Conservation (phyloP, 2,797 vertebrate genomes). For the Notamacropus eugenii region DNA sequence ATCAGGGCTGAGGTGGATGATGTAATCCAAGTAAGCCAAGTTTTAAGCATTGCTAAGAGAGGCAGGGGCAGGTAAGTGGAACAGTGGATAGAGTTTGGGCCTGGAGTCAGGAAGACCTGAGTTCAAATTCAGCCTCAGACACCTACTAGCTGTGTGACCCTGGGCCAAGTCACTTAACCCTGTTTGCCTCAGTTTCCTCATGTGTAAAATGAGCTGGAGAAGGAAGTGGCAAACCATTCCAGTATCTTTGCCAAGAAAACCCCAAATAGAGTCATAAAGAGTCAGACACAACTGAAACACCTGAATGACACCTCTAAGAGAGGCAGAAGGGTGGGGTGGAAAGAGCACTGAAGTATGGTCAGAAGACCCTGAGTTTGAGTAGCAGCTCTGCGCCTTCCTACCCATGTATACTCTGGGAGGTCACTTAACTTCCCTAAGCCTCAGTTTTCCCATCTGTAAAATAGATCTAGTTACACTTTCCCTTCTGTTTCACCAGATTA, state of each 20-base stretch:
- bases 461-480: not conserved
- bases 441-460: not conserved
- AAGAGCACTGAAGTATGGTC: not conserved
- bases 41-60: not conserved
- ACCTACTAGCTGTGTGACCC: not conserved
- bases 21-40: constrained; percentile 90
- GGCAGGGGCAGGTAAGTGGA: not conserved
- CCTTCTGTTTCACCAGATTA: not conserved
- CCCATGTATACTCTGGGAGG: not conserved
- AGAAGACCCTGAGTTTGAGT: not conserved
- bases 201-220: not conserved
- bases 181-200: not conserved
- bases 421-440: not conserved
- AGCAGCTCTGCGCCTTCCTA: not conserved
- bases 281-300: not conserved
- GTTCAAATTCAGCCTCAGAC: not conserved
- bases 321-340: not conserved
- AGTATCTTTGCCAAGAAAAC: not conserved
- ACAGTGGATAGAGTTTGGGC: not conserved
- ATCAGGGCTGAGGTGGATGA: constrained; percentile 95
- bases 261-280: not conserved
- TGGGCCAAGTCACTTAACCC: not conserved
- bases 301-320: not conserved
- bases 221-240: not conserved
- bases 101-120: not conserved